Evolutionary conservation across 1,140 invertebrate genomes (phyloP), one percentile per base, ranked within the genome.

Genomic region (Euura saliciscinereae): DNA sequence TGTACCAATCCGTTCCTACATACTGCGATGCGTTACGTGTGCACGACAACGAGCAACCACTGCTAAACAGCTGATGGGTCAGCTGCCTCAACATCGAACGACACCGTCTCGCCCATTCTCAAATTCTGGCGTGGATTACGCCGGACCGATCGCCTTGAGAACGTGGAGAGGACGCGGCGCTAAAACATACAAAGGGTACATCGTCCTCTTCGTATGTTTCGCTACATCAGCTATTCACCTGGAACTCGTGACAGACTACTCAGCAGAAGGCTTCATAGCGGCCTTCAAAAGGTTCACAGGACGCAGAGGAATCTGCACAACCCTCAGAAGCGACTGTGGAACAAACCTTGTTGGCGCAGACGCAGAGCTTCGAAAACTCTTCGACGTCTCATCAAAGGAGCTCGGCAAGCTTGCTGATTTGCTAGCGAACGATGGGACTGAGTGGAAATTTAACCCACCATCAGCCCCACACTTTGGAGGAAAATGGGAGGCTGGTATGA

Each of bases 401-500:
- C 28, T 28, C 28, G 28, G 28, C 28, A 42, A 69, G 10, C 45
- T 4, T 42, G 72, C 6, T 0, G 13, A 69, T 10, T 70, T 65
- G n/a, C 43, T 65, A 13, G 6, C 67, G 2, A 59, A 66, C 28
- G n/a, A 3, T 4, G 10, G 68, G 0, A 71, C 73, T 3, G 68
- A 78, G 6, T 87, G 83, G 82, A 69, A 79, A 2, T 87, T 83
- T 72, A 86, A 82, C n/a, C 82, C 85, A 3, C 86, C 85, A 2
- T 65, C 68, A 11, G 77, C 79, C 0, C 82, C 84, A 0, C 81
- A 87, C 70, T 83, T 85, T 76, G 84, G 84, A 4, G 85, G 85
- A 2, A 78, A 78, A 0, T 88, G 86, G 85, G 85, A 88, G 67
- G 73, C 83, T 1, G 68, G 84, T 4, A 80, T 88, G 2, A 74